Conservation (phyloP, 1,140 invertebrate genomes). For the Pygmarrhopalites habei region DNA sequence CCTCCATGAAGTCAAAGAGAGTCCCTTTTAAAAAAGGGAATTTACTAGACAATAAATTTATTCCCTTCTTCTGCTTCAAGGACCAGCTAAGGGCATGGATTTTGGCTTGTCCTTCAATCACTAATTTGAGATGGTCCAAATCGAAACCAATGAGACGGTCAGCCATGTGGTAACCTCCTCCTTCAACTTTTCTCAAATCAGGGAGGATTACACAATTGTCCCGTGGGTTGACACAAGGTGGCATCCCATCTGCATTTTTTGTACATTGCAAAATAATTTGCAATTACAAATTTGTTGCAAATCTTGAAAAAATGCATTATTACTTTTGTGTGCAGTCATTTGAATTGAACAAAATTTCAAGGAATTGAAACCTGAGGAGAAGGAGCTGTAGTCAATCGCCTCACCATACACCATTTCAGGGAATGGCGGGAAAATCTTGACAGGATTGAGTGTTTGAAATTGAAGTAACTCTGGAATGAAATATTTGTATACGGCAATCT, state of each 20-base stretch:
- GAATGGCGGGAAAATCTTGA: too few relatives aligned
- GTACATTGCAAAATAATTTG: too few relatives aligned
- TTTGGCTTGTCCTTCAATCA: not conserved
- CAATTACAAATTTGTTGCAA: too few relatives aligned
- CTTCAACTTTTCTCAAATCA: constrained; percentile 22
- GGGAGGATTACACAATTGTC: constrained; percentile 2
- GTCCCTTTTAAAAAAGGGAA: not conserved
- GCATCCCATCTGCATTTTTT: too few relatives aligned
- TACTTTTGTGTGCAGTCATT: too few relatives aligned
- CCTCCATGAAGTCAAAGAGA: not conserved
- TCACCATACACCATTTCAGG: too few relatives aligned
- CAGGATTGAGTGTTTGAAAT: too few relatives aligned
- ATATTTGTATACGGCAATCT: not conserved
- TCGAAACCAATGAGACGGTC: not conserved
- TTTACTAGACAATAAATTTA: not conserved
- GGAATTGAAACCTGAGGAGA: too few relatives aligned
- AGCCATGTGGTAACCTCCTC: not conserved
- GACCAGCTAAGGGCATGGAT: not conserved
- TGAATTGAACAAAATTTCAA: too few relatives aligned
- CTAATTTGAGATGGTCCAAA: not conserved
- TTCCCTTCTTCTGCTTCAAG: not conserved
- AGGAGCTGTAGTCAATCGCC: too few relatives aligned
- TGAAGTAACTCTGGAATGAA: not conserved
- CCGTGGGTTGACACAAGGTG: too few relatives aligned
- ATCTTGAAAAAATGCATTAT: too few relatives aligned